Evolutionary conservation across 2,888 invertebrate genomes (phyloP).

Genomic region (Melinaea menophilus): DNA sequence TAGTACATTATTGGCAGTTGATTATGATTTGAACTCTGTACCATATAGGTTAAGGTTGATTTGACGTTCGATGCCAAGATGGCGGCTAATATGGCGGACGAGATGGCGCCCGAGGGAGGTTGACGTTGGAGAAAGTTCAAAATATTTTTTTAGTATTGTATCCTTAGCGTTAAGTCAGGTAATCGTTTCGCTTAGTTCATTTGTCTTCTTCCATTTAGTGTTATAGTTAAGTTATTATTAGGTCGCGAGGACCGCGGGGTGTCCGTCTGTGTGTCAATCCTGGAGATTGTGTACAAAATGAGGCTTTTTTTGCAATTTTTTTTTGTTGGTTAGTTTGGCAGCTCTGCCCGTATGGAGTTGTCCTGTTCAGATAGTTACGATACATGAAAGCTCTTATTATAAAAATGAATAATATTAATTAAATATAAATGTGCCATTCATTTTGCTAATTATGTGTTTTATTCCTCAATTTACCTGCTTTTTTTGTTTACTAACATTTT

Average conservation of each 20-base stretch:
- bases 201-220: constrained; percentile 73
- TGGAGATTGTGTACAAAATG: constrained; percentile 61
- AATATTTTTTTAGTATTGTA: constrained; percentile 55
- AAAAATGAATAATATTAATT: constrained; percentile 78
- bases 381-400: constrained; percentile 76
- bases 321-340: constrained; percentile 47
- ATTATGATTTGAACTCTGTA: constrained; percentile 48
- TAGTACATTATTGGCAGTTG: constrained; percentile 60
- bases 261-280: constrained; percentile 43
- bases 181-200: constrained; percentile 59
- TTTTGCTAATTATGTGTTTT: constrained; percentile 76
- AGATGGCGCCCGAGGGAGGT: constrained; percentile 21
- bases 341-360: constrained; percentile 41
- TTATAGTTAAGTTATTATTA: constrained; percentile 69
- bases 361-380: constrained; percentile 62
- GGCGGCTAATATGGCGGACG: constrained; percentile 23
- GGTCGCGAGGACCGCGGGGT: constrained; percentile 42
- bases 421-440: constrained; percentile 80
- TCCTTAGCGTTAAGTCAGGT: constrained; percentile 48
- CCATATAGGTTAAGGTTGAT: constrained; percentile 59
- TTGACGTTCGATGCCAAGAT: constrained; percentile 29
- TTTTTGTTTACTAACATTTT: no score
- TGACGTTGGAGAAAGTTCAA: constrained; percentile 40
- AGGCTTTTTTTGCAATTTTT: constrained; percentile 54
- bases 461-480: constrained; percentile 39